These are phyloP conservation scores for Percopsis omiscomaycus DNA, from an alignment of 2,797 vertebrate species.

Conservation along the genomic window DNA sequence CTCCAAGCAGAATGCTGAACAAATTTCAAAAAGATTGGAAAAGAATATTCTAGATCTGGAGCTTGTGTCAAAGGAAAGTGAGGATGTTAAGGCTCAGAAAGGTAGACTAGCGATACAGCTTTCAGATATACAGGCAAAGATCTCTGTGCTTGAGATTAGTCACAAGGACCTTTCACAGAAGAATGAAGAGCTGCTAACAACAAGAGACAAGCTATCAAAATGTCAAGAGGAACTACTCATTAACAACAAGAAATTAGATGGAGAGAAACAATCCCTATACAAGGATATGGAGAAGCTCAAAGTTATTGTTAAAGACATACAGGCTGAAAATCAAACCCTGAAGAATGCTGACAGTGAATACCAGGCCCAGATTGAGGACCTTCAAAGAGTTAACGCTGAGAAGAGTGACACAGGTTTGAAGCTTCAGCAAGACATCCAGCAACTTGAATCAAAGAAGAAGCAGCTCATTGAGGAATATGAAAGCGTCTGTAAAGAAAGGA, in stretches of 20 bases:
- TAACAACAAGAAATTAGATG: conserved; percentile 63
- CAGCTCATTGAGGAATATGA: conserved; percentile 79
- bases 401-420: conserved; percentile 65
- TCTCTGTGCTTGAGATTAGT: conserved; percentile 72
- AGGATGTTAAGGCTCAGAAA: conserved; percentile 80
- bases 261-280: conserved; percentile 68
- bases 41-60: conserved; percentile 86
- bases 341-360: conserved; percentile 56
- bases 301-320: conserved; percentile 69
- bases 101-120: conserved; percentile 76
- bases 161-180: conserved; percentile 72
- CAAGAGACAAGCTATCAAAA: conserved; percentile 71
- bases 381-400: conserved; percentile 67
- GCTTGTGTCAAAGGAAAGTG: conserved; percentile 76
- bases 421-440: conserved; percentile 62
- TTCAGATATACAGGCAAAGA: conserved; percentile 73
- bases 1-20: conserved; percentile 88
- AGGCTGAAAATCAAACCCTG: conserved; percentile 73
- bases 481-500: conserved; percentile 61
- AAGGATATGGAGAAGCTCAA: conserved; percentile 69
- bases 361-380: conserved; percentile 68
- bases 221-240: conserved; percentile 75
- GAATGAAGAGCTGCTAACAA: conserved; percentile 74
- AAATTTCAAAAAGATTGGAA: conserved; percentile 87
- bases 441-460: conserved; percentile 63